Percentiles rank a stretch among this genome's conserved stretches.
phyloP scores from a whole-genome alignment of 2,797 vertebrate genomes.

The Enteromius viviparus region DNA sequence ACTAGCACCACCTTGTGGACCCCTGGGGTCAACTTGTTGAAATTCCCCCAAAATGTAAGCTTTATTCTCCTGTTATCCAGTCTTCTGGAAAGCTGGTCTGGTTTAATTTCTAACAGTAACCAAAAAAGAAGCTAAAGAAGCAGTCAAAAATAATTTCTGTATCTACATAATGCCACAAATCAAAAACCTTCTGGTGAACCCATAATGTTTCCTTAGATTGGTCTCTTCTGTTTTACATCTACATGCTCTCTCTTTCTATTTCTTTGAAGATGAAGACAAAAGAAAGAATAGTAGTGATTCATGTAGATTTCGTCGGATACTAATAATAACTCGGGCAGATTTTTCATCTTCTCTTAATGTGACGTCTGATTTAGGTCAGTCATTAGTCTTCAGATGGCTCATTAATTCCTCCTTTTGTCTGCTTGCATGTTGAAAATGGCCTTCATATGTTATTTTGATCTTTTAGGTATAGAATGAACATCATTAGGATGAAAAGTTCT shows the following conservation, averaged over 20 bases:
- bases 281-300: slow-evolving; percentile 51
- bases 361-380: slow-evolving; percentile 53
- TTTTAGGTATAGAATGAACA: slow-evolving; percentile 48
- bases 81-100: background rate
- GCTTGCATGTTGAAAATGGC: slow-evolving; percentile 43
- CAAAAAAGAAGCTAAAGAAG: background rate
- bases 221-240: background rate
- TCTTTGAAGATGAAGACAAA: slow-evolving; percentile 24
- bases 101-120: background rate
- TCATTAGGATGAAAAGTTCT: slow-evolving; percentile 31
- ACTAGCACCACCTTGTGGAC: background rate
- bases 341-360: slow-evolving; percentile 54
- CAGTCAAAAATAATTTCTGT: background rate
- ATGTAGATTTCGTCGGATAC: slow-evolving; percentile 55
- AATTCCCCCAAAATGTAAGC: background rate
- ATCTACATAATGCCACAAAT: background rate
- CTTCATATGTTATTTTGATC: slow-evolving; percentile 56
- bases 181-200: background rate
- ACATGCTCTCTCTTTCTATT: slow-evolving; percentile 31
- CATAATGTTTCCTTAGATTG: slow-evolving; percentile 4
- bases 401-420: slow-evolving; percentile 63
- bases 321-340: slow-evolving; percentile 44
- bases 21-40: background rate
- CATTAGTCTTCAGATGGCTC: slow-evolving; percentile 62
- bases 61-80: background rate